Evolutionary conservation across 1,140 invertebrate genomes (phyloP).

Genomic region (Panagrolaimus sp.): DNA sequence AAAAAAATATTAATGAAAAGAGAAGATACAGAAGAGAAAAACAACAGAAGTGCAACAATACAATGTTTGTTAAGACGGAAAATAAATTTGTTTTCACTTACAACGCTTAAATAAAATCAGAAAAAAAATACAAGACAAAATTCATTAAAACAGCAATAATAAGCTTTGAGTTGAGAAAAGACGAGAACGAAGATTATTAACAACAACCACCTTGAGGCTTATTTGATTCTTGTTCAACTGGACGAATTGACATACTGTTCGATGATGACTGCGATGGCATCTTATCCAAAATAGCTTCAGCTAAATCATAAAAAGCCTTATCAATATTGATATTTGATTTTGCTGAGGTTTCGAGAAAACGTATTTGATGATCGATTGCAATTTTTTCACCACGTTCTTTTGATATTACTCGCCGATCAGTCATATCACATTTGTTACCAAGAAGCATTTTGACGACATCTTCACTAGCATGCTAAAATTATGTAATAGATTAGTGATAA

Average conservation of each 20-base stretch:
- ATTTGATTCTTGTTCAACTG: constrained; percentile 10
- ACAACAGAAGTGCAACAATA: too few species aligned
- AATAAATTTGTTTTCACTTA: too few species aligned
- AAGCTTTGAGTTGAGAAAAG: too few species aligned
- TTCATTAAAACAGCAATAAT: too few species aligned
- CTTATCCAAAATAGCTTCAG: constrained; percentile 85
- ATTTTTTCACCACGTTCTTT: constrained; percentile 87
- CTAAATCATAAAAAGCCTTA: constrained; percentile 88
- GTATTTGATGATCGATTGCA: constrained; percentile 91
- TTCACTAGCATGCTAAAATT: constrained; percentile 86
- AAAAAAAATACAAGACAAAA: too few species aligned
- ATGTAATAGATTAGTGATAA: not conserved
- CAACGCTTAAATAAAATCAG: too few species aligned
- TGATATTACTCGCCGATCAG: constrained; percentile 86
- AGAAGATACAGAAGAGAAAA: too few species aligned
- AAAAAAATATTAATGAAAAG: too few species aligned
- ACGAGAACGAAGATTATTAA: not conserved
- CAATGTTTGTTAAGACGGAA: too few species aligned
- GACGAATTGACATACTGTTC: not conserved
- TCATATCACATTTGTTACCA: constrained; percentile 99
- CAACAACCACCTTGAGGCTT: constrained; percentile 1
- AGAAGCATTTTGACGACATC: constrained; percentile 99
- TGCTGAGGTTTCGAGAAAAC: constrained; percentile 97
- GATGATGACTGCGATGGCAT: not conserved
- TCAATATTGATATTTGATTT: constrained; percentile 97